A percentile compares a stretch with the other conserved stretches of the same genome.
Conservation (phyloP, 2,113 vertebrate genomes). For the Oxygymnocypris stewartii region DNA sequence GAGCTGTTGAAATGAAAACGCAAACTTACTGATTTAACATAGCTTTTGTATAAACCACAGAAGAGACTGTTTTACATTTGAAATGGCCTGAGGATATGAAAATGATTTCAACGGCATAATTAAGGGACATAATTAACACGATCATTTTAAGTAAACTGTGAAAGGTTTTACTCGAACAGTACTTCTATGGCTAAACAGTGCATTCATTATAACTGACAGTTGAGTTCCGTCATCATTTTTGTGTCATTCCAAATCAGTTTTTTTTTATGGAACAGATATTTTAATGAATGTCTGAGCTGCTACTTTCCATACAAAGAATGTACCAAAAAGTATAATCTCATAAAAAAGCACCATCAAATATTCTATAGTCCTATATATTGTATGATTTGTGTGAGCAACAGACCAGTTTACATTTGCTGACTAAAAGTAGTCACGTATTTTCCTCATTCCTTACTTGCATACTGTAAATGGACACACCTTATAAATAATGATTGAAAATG, state of each 20-base stretch:
- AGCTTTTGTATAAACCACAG: neutral
- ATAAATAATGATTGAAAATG: neutral
- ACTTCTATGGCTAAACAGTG: conserved; percentile 57
- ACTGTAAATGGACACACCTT: neutral
- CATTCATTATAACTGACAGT: conserved; percentile 72
- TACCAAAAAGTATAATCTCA: neutral
- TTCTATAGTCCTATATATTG: neutral
- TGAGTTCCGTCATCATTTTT: conserved; percentile 3
- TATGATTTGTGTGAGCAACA: neutral
- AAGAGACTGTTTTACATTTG: conserved; percentile 61
- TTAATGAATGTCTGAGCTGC: neutral
- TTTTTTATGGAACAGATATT: neutral
- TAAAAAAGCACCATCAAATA: neutral
- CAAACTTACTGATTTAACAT: conserved; percentile 22
- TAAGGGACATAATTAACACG: conserved; percentile 70
- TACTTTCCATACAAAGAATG: neutral
- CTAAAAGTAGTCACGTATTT: neutral
- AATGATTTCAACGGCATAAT: conserved; percentile 64
- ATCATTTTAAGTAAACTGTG: conserved; percentile 62
- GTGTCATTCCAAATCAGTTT: neutral
- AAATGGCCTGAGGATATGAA: conserved; percentile 61
- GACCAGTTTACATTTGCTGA: neutral
- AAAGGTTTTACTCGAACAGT: conserved; percentile 64
- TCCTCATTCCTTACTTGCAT: neutral
- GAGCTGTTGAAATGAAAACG: conserved; percentile 24